Evolutionary conservation across 2,113 vertebrate genomes (phyloP).

Genomic region (Xiphophorus hellerii): DNA sequence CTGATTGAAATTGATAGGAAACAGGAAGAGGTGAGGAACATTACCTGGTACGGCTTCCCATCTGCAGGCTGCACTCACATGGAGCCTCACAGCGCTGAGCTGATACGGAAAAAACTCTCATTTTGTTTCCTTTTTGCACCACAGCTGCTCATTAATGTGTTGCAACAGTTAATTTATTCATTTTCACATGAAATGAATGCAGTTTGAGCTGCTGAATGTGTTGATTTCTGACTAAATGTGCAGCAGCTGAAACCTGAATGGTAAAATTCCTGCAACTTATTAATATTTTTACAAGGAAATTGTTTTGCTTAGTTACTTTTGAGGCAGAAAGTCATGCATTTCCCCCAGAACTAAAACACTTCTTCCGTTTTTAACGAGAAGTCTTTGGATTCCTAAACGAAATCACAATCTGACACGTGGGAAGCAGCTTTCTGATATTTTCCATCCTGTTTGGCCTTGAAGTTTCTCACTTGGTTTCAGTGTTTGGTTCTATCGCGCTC

Average conservation of each 20-base stretch:
- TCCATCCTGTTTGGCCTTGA: constrained; percentile 23
- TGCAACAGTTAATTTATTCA: neutral
- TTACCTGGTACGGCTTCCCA: constrained; percentile 45
- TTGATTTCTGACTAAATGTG: neutral
- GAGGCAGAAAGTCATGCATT: too few relatives aligned
- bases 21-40: constrained; percentile 48
- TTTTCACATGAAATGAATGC: neutral
- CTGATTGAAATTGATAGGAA: constrained; percentile 54
- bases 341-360: neutral
- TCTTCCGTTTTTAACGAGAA: neutral
- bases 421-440: constrained; percentile 7
- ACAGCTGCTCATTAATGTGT: neutral
- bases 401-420: neutral
- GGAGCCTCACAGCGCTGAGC: constrained; percentile 27
- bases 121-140: constrained; percentile 19
- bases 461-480: constrained; percentile 31
- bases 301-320: neutral
- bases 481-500: constrained; percentile 38
- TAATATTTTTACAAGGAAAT: neutral
- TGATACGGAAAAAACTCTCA: constrained; percentile 19
- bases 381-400: neutral
- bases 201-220: neutral
- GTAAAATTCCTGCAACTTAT: neutral
- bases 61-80: constrained; percentile 53
- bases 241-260: too few relatives aligned